Base-by-base conservation (phyloP, 30 jellyfish, hydroid and myxozoan genomes). In the Hydractinia echinata region DNA sequence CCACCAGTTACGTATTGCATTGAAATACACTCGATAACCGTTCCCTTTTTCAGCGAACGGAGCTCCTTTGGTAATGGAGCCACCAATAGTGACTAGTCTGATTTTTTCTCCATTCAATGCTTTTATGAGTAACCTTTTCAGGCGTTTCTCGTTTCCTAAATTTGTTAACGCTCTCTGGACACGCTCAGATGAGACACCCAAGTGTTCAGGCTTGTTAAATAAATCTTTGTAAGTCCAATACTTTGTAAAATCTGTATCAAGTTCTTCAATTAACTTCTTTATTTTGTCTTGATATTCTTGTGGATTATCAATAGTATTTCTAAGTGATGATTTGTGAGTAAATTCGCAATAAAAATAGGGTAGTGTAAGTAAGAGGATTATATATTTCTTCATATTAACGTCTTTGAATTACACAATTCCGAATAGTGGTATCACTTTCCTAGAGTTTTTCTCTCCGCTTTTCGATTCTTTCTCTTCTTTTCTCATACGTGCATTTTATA, bases 41-140 rank as follows among this genome's bases (percentile, higher is more conserved):
- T 64, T 72, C 15, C 97, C 96, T 7, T 61, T 67, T 72, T 94
- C 99, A n/a, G 96, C 76, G 68, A 94, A 94, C 10, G 99, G 99
- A 58, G 99, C 99, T 10, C 99, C 99, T 16, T 94, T 82, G 18
- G 99, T 85, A n/a, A 94, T 94, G 54, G 99, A 94, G 51, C 99
- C 99, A 5, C 99, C 99, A 44, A 94, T 82, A 13, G 87, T 79
- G 20, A 92, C 89, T 86, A 94, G 68, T 54, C 74, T 52, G 54
- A 94, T 70, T 61, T 72, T 81, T 16, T 79, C 68, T 4, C 99
- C 99, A 6, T 67, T 72, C 50, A 94, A 58, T 14, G 95, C 99
- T 53, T 78, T 77, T 20, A 86, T 82, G 10, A 94, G 74, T n/a
- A 94, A 51, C 50, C 84, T 84, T 52, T 84, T 76, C 6, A 94